These are phyloP conservation scores for Oncorhynchus gorbuscha DNA, from an alignment of 2,113 vertebrate genomes.

Conservation along the genomic window DNA sequence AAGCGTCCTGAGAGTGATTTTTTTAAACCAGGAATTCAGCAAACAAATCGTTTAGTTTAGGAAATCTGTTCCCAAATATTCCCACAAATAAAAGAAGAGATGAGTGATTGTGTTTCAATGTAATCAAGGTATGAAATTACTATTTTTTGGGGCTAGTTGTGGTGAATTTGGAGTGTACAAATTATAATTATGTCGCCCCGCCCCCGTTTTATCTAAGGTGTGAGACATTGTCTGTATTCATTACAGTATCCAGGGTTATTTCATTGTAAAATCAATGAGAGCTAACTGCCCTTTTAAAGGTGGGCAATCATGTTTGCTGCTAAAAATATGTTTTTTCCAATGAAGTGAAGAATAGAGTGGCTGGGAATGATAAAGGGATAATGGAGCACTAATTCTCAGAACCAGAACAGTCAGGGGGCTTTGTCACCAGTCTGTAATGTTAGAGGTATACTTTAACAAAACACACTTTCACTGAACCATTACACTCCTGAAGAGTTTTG, in stretches of 20 bases:
- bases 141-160: too few relatives aligned
- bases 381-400: not conserved
- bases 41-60: too few relatives aligned
- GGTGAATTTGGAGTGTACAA: too few relatives aligned
- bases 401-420: not conserved
- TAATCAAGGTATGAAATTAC: too few relatives aligned
- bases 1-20: too few relatives aligned
- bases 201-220: constrained; percentile 18
- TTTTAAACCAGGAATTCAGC: too few relatives aligned
- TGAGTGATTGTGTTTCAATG: too few relatives aligned
- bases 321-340: not conserved
- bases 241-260: constrained; percentile 28
- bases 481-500: not conserved
- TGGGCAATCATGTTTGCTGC: constrained; percentile 5
- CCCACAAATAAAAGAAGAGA: too few relatives aligned
- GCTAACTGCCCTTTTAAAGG: constrained; percentile 28
- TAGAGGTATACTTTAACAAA: not conserved
- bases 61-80: too few relatives aligned
- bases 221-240: constrained; percentile 47
- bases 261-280: constrained; percentile 59
- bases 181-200: not conserved
- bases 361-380: not conserved
- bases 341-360: not conserved
- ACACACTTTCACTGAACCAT: not conserved
- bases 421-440: not conserved